Percentiles rank a stretch among this genome's conserved stretches.
These are phyloP conservation scores for Mormoops blainvillei DNA, from an alignment of 2,113 vertebrate genomes.

Conservation along the genomic window DNA sequence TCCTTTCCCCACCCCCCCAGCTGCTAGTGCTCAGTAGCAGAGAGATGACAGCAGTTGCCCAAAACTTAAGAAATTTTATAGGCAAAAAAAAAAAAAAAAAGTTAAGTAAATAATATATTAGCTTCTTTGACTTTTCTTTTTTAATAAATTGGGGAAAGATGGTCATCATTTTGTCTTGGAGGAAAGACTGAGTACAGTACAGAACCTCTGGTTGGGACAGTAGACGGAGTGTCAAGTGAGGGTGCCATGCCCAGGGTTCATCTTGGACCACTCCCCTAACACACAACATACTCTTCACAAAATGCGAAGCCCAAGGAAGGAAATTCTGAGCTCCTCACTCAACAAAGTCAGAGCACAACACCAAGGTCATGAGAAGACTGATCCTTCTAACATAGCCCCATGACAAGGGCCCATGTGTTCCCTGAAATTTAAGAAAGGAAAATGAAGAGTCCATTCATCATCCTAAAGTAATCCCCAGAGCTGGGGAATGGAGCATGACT, in stretches of 20 bases:
- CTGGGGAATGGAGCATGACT: neutral
- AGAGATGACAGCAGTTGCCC: constrained; percentile 12
- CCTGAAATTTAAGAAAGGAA: neutral
- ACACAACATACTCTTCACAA: accelerated
- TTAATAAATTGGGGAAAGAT: constrained; percentile 4
- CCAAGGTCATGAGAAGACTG: neutral
- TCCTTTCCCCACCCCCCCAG: neutral
- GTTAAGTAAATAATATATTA: constrained; percentile 27
- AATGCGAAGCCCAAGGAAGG: neutral
- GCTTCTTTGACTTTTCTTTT: neutral
- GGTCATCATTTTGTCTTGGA: neutral
- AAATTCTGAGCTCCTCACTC: neutral
- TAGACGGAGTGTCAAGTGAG: neutral
- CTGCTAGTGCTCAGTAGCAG: neutral
- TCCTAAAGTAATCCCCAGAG: neutral
- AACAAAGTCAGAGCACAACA: neutral
- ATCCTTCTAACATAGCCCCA: accelerated
- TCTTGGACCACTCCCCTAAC: neutral
- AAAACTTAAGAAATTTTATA: constrained; percentile 34
- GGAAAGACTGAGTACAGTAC: neutral
- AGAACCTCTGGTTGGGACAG: neutral
- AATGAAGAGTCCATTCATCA: neutral
- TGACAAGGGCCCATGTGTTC: neutral
- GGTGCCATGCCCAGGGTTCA: neutral
- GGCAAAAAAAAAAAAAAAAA: neutral